Percentiles rank a stretch among this genome's conserved stretches.
Conservation (phyloP, 1,140 invertebrate genomes). For the Sycobia sp. region DNA sequence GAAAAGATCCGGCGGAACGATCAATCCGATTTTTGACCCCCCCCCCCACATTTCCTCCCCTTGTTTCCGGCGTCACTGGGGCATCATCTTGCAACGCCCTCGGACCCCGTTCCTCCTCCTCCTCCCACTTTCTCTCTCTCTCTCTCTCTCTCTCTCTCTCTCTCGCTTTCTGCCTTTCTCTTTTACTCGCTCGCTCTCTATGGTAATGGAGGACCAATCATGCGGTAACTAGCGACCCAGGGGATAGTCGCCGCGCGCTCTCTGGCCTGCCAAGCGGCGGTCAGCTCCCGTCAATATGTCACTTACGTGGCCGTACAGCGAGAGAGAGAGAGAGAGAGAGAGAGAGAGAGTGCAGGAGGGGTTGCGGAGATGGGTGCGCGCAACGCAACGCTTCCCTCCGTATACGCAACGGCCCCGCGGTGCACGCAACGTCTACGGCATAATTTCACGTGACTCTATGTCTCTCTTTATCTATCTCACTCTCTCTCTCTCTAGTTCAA, state of each 20-base stretch:
- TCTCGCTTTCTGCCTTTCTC: too few relatives aligned
- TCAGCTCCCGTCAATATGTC: conserved; percentile 62
- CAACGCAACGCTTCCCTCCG: not conserved
- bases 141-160: too few relatives aligned
- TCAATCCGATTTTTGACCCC: too few relatives aligned
- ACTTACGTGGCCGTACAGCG: conserved; percentile 58
- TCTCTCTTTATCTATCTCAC: too few relatives aligned
- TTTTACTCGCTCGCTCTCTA: conserved; percentile 40
- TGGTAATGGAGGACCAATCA: conserved; percentile 63
- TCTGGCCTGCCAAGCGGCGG: conserved; percentile 55
- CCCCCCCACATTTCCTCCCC: too few relatives aligned
- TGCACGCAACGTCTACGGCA: conserved; percentile 13
- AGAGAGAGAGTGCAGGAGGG: conserved; percentile 44
- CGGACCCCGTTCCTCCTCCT: too few relatives aligned
- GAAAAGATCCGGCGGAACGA: too few relatives aligned
- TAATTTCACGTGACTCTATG: conserved; percentile 14
- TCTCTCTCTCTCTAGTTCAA: too few relatives aligned
- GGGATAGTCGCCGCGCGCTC: conserved; percentile 45
- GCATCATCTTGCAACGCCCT: not conserved
- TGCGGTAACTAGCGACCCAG: conserved; percentile 60
- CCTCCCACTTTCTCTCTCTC: too few relatives aligned
- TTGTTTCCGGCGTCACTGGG: too few relatives aligned
- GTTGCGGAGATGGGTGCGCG: conserved; percentile 48
- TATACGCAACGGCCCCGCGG: not conserved
- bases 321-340: too few relatives aligned